Evolutionary conservation across 2,797 vertebrate species (phyloP), one percentile per base, ranked within the genome.

Genomic region (Anabas testudineus): DNA sequence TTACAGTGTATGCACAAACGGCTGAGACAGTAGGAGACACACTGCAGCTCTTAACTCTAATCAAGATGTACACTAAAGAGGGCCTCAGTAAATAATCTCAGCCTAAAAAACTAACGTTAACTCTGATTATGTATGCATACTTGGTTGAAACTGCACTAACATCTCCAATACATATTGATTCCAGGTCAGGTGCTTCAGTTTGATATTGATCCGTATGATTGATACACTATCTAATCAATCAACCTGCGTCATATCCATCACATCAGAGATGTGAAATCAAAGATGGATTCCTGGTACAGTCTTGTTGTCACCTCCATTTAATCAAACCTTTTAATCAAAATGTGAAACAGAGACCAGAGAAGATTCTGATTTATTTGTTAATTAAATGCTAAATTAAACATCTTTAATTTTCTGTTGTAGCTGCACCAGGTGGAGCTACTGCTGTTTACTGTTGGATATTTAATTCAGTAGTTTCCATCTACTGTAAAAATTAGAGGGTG

Each of bases 211-310:
- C 47, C 10, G 15, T 19, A n/a, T 13, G 14, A 76, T 21, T n/a
- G 65, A 28, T 9, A 22, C 30, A 28, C 24, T 8, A 13, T 16
- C 46, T 42, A 47, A 71, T 74, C 59, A 67, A 71, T 71, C 49
- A 71, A 47, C 22, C 54, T 3, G 39, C 39, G 49, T 63, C 75
- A 13, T 10, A 47, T 55, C 58, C 21, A 32, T 81, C 73, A 60
- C 60, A 46, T 52, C 63, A 65, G 43, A 22, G 47, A 69, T 58
- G 24, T 2, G n/a, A 28, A 55, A 68, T 67, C 63, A 68, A 21
- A 62, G 3, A 24, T 32, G 51, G 48, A 71, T 67, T 26, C 16
- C 13, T 45, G 48, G 46, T 16, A 2, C 41, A 53, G n/a, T 32
- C 2, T 8, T 48, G 21, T 41, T 0, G 15, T 32, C 34, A 13